Evolutionary conservation across 2,113 vertebrate genomes (phyloP).

Genomic region (Rana temporaria): DNA sequence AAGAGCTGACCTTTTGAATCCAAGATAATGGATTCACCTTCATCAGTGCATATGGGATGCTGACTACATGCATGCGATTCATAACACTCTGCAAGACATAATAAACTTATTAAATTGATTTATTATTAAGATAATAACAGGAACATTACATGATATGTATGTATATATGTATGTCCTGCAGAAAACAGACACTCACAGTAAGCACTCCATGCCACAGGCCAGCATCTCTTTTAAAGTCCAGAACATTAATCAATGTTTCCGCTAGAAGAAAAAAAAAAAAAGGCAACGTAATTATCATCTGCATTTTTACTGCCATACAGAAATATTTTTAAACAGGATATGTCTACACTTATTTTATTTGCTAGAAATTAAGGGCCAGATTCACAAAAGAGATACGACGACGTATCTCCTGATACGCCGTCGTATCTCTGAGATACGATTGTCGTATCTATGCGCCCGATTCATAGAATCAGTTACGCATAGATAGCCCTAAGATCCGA

Average conservation of each 20-base stretch:
- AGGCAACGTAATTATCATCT: background rate
- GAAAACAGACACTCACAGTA: slow-evolving; percentile 78
- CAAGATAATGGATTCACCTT: slow-evolving; percentile 97
- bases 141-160: too few relatives aligned
- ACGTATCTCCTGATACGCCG: too few relatives aligned
- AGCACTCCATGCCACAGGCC: slow-evolving; percentile 95
- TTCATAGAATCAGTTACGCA: too few relatives aligned
- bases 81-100: slow-evolving; percentile 83
- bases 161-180: background rate
- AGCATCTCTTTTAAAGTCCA: slow-evolving; percentile 97
- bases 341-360: too few relatives aligned
- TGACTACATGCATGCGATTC: slow-evolving; percentile 95
- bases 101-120: background rate
- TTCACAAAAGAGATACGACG: too few relatives aligned
- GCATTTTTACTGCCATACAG: background rate
- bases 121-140: too few relatives aligned
- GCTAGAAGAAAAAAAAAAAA: slow-evolving; percentile 65
- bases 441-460: too few relatives aligned
- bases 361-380: too few relatives aligned
- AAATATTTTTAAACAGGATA: background rate
- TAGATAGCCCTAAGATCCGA: too few relatives aligned
- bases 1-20: slow-evolving; percentile 94
- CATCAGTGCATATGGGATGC: slow-evolving; percentile 95
- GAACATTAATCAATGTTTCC: slow-evolving; percentile 91
- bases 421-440: too few relatives aligned